These are phyloP conservation scores for Ovis canadensis DNA, from an alignment of 2,113 vertebrate species.

Conservation along the genomic window DNA sequence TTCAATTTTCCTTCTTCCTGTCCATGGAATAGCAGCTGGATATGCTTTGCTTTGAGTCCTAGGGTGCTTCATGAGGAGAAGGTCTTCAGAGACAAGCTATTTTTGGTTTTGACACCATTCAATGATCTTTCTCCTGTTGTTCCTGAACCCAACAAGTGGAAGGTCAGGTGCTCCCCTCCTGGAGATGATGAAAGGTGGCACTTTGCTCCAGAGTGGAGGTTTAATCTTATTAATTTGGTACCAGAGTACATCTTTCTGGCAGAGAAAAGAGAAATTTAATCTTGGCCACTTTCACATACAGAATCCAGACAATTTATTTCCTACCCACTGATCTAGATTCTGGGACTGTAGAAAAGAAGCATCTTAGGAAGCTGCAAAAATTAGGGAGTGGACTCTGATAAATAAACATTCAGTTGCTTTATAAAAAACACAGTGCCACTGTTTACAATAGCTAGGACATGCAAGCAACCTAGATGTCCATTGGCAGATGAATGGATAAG, in stretches of 20 bases:
- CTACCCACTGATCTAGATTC: not conserved
- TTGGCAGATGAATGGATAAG: not conserved
- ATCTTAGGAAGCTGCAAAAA: not conserved
- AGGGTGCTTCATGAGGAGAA: not conserved
- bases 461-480: not conserved
- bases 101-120: constrained; percentile 31
- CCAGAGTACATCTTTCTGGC: constrained; percentile 33
- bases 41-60: constrained; percentile 12
- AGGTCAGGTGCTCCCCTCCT: constrained; percentile 10
- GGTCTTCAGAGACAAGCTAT: constrained; percentile 20
- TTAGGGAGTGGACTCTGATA: not conserved
- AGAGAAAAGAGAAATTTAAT: constrained; percentile 33
- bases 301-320: constrained; percentile 35
- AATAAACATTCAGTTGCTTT: not conserved
- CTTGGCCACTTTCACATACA: not conserved
- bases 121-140: constrained; percentile 41
- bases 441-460: not conserved
- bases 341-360: not conserved
- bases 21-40: not conserved
- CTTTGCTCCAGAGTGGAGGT: constrained; percentile 3
- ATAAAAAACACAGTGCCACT: not conserved
- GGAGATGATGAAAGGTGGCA: constrained; percentile 29
- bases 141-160: constrained; percentile 31
- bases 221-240: constrained; percentile 26
- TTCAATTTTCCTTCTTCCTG: not conserved